Evolutionary conservation across 2,888 invertebrate species (phyloP), one percentile per base, ranked within the genome.

Genomic region (Octodonta nipae): DNA sequence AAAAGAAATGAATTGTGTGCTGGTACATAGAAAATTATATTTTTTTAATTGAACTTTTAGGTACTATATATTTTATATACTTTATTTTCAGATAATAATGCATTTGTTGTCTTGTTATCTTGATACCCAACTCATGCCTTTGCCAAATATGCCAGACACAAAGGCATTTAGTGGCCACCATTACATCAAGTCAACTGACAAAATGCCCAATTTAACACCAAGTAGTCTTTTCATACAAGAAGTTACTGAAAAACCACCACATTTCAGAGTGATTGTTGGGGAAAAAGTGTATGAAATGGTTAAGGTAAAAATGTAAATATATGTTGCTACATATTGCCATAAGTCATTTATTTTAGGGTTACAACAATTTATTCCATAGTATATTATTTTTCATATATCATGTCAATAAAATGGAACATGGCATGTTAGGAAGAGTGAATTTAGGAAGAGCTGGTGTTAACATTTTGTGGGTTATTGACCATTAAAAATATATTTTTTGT

Each of bases 311-410:
- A n/a, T n/a, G n/a, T n/a, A n/a, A n/a, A n/a, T n/a, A n/a, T n/a
- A n/a, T n/a, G n/a, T 28, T 27, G 5, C n/a, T 14, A 33, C 32
- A 31, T 36, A 13, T 43, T 28, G 10, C 10, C 12, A 15, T n/a
- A n/a, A n/a, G n/a, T n/a, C 8, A 12, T 29, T 37, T 33, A 36
- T 37, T 66, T 68, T 41, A 76, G 74, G 88, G 89, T 31, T 74
- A 88, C 50, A 86, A 87, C 65, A 91, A 89, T 65, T 64, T 91
- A 51, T 83, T 89, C 57, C 85, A 88, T 60, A 77, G 85, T 30
- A 69, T 91, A 40, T 68, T 91, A 48, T 71, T 89, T 50, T 83
- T 91, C 58, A 58, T 89, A 24, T 74, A 80, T 52, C 73, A 75
- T 49, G 77, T 86, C 41, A 80, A 78, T 46, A 70, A 67, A 41